A percentile compares a stretch with the other conserved stretches of the same genome.
Evolutionary conservation across 1,140 invertebrate genomes (phyloP).

Genomic region (Pseudomyrmex flavicornis): DNA sequence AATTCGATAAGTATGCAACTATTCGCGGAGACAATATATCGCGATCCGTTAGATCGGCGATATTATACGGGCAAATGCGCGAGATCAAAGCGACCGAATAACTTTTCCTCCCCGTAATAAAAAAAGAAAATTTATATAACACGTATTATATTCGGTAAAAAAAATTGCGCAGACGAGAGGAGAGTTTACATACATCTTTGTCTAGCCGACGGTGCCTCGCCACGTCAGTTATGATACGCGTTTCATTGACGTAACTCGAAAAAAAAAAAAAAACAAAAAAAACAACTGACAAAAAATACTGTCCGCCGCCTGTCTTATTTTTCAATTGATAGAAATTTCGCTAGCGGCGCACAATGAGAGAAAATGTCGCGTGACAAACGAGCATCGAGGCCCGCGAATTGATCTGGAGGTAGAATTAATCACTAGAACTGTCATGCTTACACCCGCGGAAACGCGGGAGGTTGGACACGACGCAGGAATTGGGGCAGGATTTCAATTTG

Average conservation of each 20-base stretch:
- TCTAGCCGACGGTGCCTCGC: too few relatives aligned
- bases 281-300: not conserved
- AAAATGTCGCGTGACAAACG: slow-evolving; percentile 34
- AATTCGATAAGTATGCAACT: not conserved
- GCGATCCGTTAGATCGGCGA: too few relatives aligned
- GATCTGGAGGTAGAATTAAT: slow-evolving; percentile 54
- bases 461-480: slow-evolving; percentile 23
- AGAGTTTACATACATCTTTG: too few relatives aligned
- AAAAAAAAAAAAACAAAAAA: too few relatives aligned
- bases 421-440: slow-evolving; percentile 53
- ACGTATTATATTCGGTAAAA: too few relatives aligned
- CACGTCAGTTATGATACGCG: not conserved
- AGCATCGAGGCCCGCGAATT: slow-evolving; percentile 38
- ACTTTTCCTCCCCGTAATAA: too few relatives aligned
- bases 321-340: slow-evolving; percentile 17
- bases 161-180: too few relatives aligned
- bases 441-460: slow-evolving; percentile 40
- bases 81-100: too few relatives aligned
- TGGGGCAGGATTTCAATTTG: slow-evolving; percentile 53
- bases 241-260: too few relatives aligned
- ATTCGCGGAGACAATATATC: not conserved
- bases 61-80: too few relatives aligned
- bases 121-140: too few relatives aligned
- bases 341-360: slow-evolving; percentile 21
- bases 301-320: slow-evolving; percentile 25